These are phyloP conservation scores for Acronicta psi DNA, from an alignment of 2,888 invertebrate species.

Conservation along the genomic window DNA sequence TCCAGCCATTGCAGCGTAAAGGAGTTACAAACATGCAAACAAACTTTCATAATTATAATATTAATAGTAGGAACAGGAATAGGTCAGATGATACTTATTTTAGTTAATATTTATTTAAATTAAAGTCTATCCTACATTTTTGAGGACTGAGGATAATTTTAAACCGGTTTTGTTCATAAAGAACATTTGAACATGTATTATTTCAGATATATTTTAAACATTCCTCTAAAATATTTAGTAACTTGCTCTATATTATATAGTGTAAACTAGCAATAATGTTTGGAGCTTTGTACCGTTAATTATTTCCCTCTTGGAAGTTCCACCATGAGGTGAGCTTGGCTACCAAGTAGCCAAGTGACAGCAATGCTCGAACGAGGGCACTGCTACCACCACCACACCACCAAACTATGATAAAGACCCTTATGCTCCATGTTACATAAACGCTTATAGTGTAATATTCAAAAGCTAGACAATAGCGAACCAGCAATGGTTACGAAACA, in stretches of 20 bases:
- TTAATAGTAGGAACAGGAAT: no score
- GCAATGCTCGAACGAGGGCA: slow-evolving; percentile 78
- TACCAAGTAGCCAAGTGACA: slow-evolving; percentile 75
- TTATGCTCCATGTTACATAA: slow-evolving; percentile 18
- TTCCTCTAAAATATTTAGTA: slow-evolving; percentile 7
- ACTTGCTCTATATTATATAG: slow-evolving; percentile 10
- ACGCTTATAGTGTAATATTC: background rate
- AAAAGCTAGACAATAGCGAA: slow-evolving; percentile 7
- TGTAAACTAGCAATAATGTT: slow-evolving; percentile 39
- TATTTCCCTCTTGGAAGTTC: slow-evolving; percentile 56
- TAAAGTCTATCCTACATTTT: no score
- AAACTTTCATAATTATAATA: no score
- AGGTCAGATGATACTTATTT: no score
- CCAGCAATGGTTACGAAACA: slow-evolving; percentile 62
- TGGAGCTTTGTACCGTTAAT: slow-evolving; percentile 54
- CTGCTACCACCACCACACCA: slow-evolving; percentile 55
- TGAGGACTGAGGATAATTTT: no score
- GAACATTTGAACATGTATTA: no score
- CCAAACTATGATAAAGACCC: slow-evolving; percentile 22
- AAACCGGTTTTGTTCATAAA: no score
- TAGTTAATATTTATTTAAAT: no score
- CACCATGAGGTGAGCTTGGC: slow-evolving; percentile 66
- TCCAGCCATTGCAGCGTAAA: no score
- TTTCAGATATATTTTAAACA: background rate
- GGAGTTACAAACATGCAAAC: no score